Percentiles rank a stretch among this genome's conserved stretches.
phyloP scores from a whole-genome alignment of 2,113 vertebrate genomes.

The Neomonachus schauinslandi region DNA sequence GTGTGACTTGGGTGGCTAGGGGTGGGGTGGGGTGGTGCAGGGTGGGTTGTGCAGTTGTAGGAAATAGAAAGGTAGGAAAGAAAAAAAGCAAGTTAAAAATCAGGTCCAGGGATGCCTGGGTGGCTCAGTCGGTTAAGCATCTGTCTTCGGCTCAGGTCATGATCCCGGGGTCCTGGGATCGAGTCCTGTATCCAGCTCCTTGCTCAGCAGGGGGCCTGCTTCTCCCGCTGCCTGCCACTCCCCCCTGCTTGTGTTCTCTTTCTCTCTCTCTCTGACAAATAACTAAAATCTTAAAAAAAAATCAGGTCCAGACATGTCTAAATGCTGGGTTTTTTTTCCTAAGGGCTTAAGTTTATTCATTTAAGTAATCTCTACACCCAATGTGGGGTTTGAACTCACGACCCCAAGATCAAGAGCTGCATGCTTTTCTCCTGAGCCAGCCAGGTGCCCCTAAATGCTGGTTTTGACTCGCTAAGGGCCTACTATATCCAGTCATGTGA shows the following conservation, averaged over 20 bases:
- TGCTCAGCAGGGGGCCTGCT: too few relatives aligned
- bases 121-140: too few relatives aligned
- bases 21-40: not conserved
- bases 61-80: not conserved
- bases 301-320: not conserved
- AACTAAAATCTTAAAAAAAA: not conserved
- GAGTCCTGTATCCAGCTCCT: too few relatives aligned
- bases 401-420: not conserved
- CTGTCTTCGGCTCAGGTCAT: too few relatives aligned
- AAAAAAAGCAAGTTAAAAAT: conserved; percentile 11
- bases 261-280: too few relatives aligned
- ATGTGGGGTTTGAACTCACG: not conserved
- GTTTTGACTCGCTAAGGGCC: not conserved
- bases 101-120: not conserved
- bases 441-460: not conserved
- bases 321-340: not conserved
- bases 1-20: not conserved
- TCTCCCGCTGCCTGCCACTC: too few relatives aligned
- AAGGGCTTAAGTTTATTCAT: not conserved
- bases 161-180: too few relatives aligned
- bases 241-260: too few relatives aligned
- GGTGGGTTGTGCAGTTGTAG: not conserved
- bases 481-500: not conserved
- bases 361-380: not conserved
- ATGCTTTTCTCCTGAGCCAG: not conserved